Evolutionary conservation across 2,888 invertebrate species (phyloP).

Genomic region (Brachyptera risi): DNA sequence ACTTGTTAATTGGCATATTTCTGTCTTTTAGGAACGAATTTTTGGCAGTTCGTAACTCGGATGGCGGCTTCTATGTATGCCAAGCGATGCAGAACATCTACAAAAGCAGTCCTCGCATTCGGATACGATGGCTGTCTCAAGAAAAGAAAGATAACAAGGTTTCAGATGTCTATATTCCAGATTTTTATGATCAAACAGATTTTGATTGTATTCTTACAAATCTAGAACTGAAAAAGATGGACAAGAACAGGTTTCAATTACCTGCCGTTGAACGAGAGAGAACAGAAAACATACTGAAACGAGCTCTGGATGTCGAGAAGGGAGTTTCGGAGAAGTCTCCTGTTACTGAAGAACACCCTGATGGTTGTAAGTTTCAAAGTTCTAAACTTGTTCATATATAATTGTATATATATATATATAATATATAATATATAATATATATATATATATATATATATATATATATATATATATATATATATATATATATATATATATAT

Average conservation of each 20-base stretch:
- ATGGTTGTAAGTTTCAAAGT: slow-evolving; percentile 74
- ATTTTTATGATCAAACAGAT: slow-evolving; percentile 84
- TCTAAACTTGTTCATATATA: too few relatives aligned
- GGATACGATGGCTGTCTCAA: slow-evolving; percentile 86
- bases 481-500: too few relatives aligned
- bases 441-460: too few relatives aligned
- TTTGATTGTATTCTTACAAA: slow-evolving; percentile 88
- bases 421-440: too few relatives aligned
- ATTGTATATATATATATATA: too few relatives aligned
- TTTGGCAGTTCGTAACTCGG: slow-evolving; percentile 85
- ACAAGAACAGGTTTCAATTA: slow-evolving; percentile 66
- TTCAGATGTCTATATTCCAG: slow-evolving; percentile 74
- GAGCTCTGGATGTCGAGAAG: slow-evolving; percentile 77
- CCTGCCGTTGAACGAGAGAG: slow-evolving; percentile 70
- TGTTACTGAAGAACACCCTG: slow-evolving; percentile 79
- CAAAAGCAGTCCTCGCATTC: slow-evolving; percentile 76
- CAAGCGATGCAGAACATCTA: slow-evolving; percentile 89
- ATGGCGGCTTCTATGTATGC: slow-evolving; percentile 83
- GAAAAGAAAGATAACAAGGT: slow-evolving; percentile 55
- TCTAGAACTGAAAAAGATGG: slow-evolving; percentile 67
- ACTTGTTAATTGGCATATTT: too few relatives aligned
- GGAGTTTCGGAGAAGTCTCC: slow-evolving; percentile 59
- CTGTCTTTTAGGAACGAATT: slow-evolving; percentile 69
- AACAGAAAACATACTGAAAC: slow-evolving; percentile 76
- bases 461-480: too few relatives aligned